Conservation (phyloP, 2,113 vertebrate species). For the Seriola aureovittata region DNA sequence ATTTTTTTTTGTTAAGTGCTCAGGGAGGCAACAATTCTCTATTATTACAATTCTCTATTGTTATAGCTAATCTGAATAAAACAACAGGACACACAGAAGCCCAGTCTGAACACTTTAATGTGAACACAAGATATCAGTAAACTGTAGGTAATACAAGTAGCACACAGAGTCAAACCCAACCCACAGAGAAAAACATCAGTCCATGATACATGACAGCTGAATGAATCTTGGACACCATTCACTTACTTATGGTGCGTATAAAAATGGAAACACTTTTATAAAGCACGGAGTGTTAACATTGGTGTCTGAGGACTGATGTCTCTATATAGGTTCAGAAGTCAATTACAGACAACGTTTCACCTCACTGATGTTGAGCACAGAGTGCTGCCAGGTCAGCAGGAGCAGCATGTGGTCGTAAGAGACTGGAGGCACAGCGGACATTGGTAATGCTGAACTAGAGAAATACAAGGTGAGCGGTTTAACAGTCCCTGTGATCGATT, state of each 20-base stretch:
- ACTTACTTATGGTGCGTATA: conserved; percentile 50
- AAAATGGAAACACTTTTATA: conserved; percentile 21
- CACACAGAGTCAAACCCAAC: conserved; percentile 60
- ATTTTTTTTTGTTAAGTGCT: background rate
- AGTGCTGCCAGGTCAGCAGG: conserved; percentile 39
- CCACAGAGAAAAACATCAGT: conserved; percentile 41
- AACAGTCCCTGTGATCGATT: conserved; percentile 47
- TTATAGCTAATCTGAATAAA: background rate
- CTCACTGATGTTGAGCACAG: conserved; percentile 26
- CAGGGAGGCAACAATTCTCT: background rate
- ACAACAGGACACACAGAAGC: conserved; percentile 17
- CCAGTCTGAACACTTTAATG: conserved; percentile 83
- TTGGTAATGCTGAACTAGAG: conserved; percentile 39
- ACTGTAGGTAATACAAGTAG: conserved; percentile 71
- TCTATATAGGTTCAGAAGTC: conserved; percentile 30
- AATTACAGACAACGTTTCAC: conserved; percentile 34
- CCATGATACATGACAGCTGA: conserved; percentile 31
- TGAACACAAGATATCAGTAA: conserved; percentile 79
- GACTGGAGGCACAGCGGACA: conserved; percentile 73
- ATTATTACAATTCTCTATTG: too few relatives aligned
- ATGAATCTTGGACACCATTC: conserved; percentile 32
- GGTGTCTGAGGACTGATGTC: conserved; percentile 30
- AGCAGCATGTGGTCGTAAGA: conserved; percentile 60
- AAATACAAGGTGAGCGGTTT: conserved; percentile 50
- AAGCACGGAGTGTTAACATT: conserved; percentile 26